Evolutionary conservation across 2,113 vertebrate species (phyloP).

Genomic region (Machaerirhynchus nigripectus): DNA sequence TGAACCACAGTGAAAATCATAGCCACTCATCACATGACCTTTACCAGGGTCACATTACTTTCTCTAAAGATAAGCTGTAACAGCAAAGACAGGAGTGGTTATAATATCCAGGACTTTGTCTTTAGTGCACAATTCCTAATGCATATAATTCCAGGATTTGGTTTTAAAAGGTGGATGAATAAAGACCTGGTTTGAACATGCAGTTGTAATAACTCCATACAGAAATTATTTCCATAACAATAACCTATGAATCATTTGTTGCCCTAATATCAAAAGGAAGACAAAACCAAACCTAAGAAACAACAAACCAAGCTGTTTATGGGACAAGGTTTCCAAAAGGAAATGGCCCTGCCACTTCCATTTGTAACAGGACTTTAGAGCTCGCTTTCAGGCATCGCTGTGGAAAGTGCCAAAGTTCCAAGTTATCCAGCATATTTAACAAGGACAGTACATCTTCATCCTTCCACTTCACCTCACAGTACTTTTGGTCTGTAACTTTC

Average conservation of each 20-base stretch:
- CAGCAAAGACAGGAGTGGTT: not conserved
- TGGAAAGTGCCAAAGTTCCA: not conserved
- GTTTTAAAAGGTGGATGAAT: not conserved
- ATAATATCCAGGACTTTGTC: not conserved
- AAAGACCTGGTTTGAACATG: not conserved
- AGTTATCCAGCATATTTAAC: not conserved
- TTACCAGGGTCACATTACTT: not conserved
- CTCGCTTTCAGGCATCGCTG: not conserved
- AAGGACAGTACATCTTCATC: not conserved
- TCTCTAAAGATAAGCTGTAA: not conserved
- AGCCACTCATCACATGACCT: not conserved
- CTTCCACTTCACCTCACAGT: not conserved
- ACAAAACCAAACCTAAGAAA: not conserved
- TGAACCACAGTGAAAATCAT: not conserved
- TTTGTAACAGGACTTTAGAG: not conserved
- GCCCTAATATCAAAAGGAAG: not conserved
- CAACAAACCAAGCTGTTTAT: not conserved
- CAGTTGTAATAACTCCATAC: not conserved
- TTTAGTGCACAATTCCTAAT: not conserved
- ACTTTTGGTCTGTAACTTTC: not conserved
- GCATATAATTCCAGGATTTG: not conserved
- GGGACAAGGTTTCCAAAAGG: not conserved
- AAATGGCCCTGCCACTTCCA: not conserved
- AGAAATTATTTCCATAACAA: not conserved
- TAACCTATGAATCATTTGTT: not conserved